Conservation (phyloP, 2,797 vertebrate genomes). For the Tenualosa thibaudeaui region DNA sequence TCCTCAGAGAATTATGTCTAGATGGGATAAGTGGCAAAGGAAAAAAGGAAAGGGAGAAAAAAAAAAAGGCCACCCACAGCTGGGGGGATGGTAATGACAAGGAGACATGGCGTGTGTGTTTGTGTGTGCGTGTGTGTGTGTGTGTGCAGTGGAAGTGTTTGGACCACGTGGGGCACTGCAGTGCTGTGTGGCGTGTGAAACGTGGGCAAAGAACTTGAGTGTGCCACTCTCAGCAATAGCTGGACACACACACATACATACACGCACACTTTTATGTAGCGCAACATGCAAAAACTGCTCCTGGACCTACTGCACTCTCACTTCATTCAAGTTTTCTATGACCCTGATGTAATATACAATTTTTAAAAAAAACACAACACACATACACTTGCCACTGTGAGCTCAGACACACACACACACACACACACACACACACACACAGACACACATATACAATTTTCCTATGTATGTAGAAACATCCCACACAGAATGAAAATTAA, state of each 20-base stretch:
- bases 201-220: neutral
- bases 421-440: conserved; percentile 8
- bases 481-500: conserved; percentile 11
- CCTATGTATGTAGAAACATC: conserved; percentile 4
- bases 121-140: too few relatives aligned
- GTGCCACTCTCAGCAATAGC: conserved; percentile 42
- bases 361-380: neutral
- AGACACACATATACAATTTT: conserved; percentile 1
- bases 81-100: neutral
- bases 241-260: conserved; percentile 15
- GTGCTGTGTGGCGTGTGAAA: neutral
- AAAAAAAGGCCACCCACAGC: neutral
- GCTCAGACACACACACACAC: conserved; percentile 12
- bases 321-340: conserved; percentile 22
- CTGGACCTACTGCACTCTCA: neutral
- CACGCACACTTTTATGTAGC: neutral
- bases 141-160: neutral
- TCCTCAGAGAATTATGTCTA: neutral
- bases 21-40: neutral
- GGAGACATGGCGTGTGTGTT: neutral
- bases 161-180: neutral
- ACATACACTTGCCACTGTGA: conserved; percentile 17
- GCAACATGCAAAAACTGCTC: conserved; percentile 7
- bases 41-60: too few relatives aligned
- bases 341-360: conserved; percentile 25